phyloP scores from a whole-genome alignment of 1,140 invertebrate species.

The Gryon sp. region DNA sequence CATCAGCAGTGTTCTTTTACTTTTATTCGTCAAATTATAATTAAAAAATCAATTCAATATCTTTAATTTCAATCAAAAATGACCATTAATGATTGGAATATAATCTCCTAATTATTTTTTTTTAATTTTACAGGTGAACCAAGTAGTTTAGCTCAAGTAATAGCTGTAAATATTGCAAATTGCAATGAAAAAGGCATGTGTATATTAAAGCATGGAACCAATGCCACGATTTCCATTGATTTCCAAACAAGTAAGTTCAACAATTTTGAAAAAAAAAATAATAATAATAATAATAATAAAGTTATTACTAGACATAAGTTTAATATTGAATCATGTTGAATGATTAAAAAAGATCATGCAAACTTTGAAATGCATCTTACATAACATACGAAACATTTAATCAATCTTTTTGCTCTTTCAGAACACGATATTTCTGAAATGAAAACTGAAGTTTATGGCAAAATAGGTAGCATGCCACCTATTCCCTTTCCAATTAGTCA shows the following conservation, averaged over 20 bases:
- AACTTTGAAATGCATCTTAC: no score
- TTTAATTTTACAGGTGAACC: neutral
- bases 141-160: neutral
- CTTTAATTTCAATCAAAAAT: no score
- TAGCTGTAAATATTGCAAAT: neutral
- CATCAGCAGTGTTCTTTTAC: no score
- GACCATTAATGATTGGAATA: no score
- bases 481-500: slow-evolving; percentile 8
- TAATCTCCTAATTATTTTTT: no score
- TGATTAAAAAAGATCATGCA: no score
- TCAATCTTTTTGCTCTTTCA: slow-evolving; percentile 1
- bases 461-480: neutral
- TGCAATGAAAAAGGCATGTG: neutral
- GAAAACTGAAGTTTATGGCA: neutral
- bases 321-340: no score
- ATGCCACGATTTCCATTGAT: slow-evolving; percentile 21
- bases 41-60: no score
- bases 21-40: no score
- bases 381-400: neutral
- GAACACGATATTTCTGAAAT: neutral
- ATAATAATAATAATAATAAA: neutral
- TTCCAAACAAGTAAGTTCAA: slow-evolving; percentile 21
- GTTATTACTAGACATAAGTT: no score
- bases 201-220: slow-evolving; percentile 2
- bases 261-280: neutral